Base-by-base conservation (phyloP, 2,797 vertebrate species). In the Odontamblyopus lacepedii region DNA sequence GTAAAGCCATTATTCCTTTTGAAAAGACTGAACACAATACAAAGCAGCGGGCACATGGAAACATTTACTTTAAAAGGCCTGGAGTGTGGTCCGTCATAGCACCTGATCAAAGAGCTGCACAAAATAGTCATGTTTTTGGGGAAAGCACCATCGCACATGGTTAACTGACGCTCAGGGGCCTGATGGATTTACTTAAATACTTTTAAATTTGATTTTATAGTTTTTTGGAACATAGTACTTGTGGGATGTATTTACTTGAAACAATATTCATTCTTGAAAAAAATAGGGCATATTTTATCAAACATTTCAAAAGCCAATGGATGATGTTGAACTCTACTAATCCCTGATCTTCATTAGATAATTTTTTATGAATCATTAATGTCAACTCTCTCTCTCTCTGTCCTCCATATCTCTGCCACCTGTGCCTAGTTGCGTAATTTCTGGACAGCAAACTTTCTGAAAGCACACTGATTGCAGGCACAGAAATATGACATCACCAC, bases 381-480 rank as follows among this genome's bases (percentile, higher is more conserved):
- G 4, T 74, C 77, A 38, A 51, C 41, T 72, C 55, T 13, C 9
- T 56, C 53, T 3, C 23, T n/a, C 76, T 77, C 77, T 41, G 70
- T 63, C 65, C 71, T 48, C 68, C 59, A 72, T 57, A 41, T 72
- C 71, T 63, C 71, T 74, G 78, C 83, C 93, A 94, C 93, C 93
- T 93, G 93, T 85, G 88, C 80, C 69, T 35, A 38, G 66, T 91
- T 93, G 90, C 82, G 41, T 90, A 93, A 93, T 80, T 72, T 81
- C 77, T 78, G 74, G 79, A 72, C 90, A 90, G 80, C 87, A 78
- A 67, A 77, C 79, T 82, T 84, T 86, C 74, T 57, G 83, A 78
- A 82, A 72, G 75, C 69, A 68, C 50, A 48, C 70, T 71, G 73
- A 81, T 85, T 90, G 82, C 55, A 71, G 79, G 81, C 83, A 79